A percentile compares a stretch with the other conserved stretches of the same genome.
These are phyloP conservation scores for Buphagus erythrorhynchus DNA, from an alignment of 2,797 vertebrate species.

Conservation along the genomic window DNA sequence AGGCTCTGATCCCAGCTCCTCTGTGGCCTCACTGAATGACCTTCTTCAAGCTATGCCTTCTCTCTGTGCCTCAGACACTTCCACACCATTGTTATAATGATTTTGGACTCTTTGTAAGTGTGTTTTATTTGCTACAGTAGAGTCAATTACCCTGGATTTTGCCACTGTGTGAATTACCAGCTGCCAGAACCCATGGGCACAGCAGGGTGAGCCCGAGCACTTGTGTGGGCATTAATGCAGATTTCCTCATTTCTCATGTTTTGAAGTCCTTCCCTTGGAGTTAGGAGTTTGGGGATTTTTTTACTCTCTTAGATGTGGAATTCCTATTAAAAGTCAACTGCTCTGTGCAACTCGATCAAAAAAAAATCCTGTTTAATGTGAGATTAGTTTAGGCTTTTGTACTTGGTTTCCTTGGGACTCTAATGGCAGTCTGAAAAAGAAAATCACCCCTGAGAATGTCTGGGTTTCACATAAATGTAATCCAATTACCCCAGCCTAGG, in stretches of 20 bases:
- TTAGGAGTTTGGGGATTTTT: background rate
- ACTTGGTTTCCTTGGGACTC: constrained; percentile 46
- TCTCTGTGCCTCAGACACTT: background rate
- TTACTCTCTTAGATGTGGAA: background rate
- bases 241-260: background rate
- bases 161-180: background rate
- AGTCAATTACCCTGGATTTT: background rate
- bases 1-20: background rate
- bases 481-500: constrained; percentile 61
- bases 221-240: background rate
- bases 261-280: constrained; percentile 7
- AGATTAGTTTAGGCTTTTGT: constrained; percentile 63
- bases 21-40: background rate
- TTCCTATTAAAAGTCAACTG: constrained; percentile 31
- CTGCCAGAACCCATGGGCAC: background rate
- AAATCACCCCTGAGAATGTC: constrained; percentile 51
- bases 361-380: constrained; percentile 15
- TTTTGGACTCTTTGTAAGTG: background rate
- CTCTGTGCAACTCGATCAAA: background rate
- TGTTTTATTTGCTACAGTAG: background rate
- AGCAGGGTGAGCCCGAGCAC: background rate
- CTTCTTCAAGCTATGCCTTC: background rate
- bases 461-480: constrained; percentile 68
- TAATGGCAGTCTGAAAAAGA: constrained; percentile 51
- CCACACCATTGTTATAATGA: background rate